These are phyloP conservation scores for Actenoides hombroni DNA, from an alignment of 2,113 vertebrate genomes.

Conservation along the genomic window DNA sequence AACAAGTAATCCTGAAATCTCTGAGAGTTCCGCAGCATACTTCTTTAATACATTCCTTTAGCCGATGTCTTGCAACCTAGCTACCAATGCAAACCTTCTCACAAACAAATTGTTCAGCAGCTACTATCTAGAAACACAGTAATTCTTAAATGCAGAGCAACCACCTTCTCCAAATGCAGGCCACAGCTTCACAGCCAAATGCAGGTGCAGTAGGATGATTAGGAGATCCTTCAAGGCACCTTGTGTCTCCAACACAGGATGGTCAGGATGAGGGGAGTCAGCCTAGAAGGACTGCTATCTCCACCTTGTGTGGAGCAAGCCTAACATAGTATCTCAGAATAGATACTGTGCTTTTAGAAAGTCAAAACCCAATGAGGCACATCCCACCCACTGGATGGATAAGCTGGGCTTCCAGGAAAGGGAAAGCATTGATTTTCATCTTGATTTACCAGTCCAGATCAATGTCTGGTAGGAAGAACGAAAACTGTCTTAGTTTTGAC, in stretches of 20 bases:
- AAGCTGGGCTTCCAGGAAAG: background rate
- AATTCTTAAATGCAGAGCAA: background rate
- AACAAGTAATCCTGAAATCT: conserved; percentile 23
- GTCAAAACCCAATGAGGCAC: background rate
- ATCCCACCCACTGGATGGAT: background rate
- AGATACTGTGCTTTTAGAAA: background rate
- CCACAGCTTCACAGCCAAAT: background rate
- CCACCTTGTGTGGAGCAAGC: background rate
- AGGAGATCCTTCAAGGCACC: background rate
- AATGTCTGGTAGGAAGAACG: background rate
- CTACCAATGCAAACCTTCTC: background rate
- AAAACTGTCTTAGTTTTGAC: background rate
- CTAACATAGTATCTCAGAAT: background rate
- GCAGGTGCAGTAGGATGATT: background rate
- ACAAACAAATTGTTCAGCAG: background rate
- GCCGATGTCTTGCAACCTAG: background rate
- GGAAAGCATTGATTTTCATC: background rate
- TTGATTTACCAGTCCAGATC: background rate
- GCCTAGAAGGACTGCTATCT: background rate
- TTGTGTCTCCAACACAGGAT: background rate
- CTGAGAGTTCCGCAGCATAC: background rate
- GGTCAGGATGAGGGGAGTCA: background rate
- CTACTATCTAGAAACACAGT: background rate
- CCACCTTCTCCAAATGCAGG: background rate
- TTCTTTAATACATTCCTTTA: background rate